A percentile compares a stretch with the other conserved stretches of the same genome.
Evolutionary conservation across 2,113 vertebrate genomes (phyloP).

Genomic region (Psettodes erumei): DNA sequence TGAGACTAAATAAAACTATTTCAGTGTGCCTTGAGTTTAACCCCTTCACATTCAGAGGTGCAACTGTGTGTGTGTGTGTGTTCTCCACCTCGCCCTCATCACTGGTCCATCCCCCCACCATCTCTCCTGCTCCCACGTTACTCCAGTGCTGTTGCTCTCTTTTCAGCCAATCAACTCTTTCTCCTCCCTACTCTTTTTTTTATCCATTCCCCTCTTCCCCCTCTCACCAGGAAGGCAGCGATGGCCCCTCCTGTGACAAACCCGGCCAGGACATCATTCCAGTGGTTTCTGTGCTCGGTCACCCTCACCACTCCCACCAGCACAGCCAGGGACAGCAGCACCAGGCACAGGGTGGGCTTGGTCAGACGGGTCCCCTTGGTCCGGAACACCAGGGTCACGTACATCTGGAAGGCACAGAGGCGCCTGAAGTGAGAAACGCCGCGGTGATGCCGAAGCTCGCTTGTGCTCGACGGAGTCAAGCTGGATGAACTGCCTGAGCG

Average conservation of each 20-base stretch:
- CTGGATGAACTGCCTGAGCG: not conserved
- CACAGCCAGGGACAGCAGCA: slow-evolving; percentile 88
- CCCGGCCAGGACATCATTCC: slow-evolving; percentile 90
- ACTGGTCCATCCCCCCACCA: not conserved
- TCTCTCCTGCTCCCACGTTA: too few species aligned
- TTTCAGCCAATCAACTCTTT: too few species aligned
- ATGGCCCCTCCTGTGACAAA: slow-evolving; percentile 89
- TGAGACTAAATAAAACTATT: not conserved
- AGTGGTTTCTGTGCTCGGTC: slow-evolving; percentile 92
- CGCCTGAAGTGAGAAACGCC: not conserved
- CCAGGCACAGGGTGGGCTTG: slow-evolving; percentile 89
- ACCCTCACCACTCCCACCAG: slow-evolving; percentile 91
- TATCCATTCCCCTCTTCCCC: not conserved
- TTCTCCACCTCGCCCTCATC: not conserved
- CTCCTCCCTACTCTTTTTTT: not conserved
- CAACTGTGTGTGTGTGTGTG: not conserved
- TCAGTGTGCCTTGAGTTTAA: not conserved
- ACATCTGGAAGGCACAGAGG: slow-evolving; percentile 85
- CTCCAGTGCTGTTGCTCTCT: too few species aligned
- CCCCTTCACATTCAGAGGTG: slow-evolving; percentile 6
- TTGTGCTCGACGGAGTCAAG: too few species aligned
- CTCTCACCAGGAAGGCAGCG: slow-evolving; percentile 88
- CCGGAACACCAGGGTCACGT: slow-evolving; percentile 88
- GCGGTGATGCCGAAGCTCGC: too few species aligned
- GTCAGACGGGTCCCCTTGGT: slow-evolving; percentile 91